Conservation (phyloP, 1,140 invertebrate species). For the Sycobia sp. region DNA sequence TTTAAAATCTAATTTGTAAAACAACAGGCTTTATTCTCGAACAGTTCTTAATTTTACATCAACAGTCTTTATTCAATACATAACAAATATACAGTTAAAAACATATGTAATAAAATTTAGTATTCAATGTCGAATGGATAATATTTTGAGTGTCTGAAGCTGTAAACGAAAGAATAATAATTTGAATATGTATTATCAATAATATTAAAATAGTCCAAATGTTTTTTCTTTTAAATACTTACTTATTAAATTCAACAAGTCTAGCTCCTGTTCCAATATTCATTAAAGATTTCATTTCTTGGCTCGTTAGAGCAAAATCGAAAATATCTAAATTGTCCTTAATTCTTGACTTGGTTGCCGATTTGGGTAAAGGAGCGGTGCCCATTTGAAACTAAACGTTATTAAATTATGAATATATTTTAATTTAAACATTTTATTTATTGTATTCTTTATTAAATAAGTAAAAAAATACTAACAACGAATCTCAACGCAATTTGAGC, state of each 20-base stretch:
- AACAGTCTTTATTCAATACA: too few relatives aligned
- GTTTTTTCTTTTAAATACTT: slow-evolving; percentile 37
- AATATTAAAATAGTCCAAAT: slow-evolving; percentile 13
- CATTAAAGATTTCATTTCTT: slow-evolving; percentile 63
- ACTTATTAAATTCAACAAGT: slow-evolving; percentile 39
- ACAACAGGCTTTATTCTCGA: too few relatives aligned
- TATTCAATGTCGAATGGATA: slow-evolving; percentile 49
- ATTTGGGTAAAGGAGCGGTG: slow-evolving; percentile 73
- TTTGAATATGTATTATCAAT: neutral
- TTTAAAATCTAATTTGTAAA: too few relatives aligned
- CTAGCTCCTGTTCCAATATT: slow-evolving; percentile 42
- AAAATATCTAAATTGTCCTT: slow-evolving; percentile 76
- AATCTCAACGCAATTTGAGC: slow-evolving; percentile 74
- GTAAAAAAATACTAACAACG: slow-evolving; percentile 60
- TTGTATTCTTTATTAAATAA: neutral
- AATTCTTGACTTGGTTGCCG: slow-evolving; percentile 70
- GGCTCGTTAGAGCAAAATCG: slow-evolving; percentile 70
- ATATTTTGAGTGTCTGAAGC: slow-evolving; percentile 41
- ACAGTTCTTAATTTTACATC: too few relatives aligned
- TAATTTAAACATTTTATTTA: neutral
- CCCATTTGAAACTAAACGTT: slow-evolving; percentile 50
- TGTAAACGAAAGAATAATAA: slow-evolving; percentile 37
- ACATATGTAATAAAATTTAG: too few relatives aligned
- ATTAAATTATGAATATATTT: neutral
- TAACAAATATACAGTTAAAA: too few relatives aligned